Evolutionary conservation across 2,113 vertebrate species (phyloP).

Genomic region (Dromas ardeola): DNA sequence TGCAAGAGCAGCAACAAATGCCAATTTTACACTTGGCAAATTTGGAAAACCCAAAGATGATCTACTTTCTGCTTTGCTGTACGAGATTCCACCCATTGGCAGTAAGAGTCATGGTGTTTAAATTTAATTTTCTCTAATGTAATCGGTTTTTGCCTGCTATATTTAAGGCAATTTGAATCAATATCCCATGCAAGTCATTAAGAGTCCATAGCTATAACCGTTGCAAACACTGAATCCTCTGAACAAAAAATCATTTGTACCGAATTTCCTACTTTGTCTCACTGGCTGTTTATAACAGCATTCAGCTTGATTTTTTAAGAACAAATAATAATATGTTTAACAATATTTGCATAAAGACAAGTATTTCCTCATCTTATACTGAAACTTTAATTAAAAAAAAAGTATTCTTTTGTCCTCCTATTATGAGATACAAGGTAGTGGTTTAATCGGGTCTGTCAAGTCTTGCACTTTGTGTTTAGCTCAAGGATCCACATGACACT

Average conservation of each 20-base stretch:
- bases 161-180: slow-evolving; percentile 18
- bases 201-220: background rate
- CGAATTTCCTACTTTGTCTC: background rate
- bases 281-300: background rate
- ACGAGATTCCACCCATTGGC: background rate
- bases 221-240: background rate
- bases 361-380: background rate
- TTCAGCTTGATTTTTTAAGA: background rate
- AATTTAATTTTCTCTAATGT: slow-evolving; percentile 27
- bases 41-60: background rate
- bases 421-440: background rate
- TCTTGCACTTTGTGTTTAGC: background rate
- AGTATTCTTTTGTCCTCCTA: background rate
- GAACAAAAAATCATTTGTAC: background rate
- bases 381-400: background rate
- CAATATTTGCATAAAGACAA: background rate
- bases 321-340: background rate
- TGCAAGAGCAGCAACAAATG: background rate
- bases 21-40: background rate
- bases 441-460: background rate
- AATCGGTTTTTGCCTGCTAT: background rate
- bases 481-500: background rate
- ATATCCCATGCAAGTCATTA: background rate
- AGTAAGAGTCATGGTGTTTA: background rate
- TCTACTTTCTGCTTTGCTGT: background rate